A percentile compares a stretch with the other conserved stretches of the same genome.
Evolutionary conservation across 35 echinoderm and acorn worm genomes (phyloP).

Genomic region (Anneissia japonica): DNA sequence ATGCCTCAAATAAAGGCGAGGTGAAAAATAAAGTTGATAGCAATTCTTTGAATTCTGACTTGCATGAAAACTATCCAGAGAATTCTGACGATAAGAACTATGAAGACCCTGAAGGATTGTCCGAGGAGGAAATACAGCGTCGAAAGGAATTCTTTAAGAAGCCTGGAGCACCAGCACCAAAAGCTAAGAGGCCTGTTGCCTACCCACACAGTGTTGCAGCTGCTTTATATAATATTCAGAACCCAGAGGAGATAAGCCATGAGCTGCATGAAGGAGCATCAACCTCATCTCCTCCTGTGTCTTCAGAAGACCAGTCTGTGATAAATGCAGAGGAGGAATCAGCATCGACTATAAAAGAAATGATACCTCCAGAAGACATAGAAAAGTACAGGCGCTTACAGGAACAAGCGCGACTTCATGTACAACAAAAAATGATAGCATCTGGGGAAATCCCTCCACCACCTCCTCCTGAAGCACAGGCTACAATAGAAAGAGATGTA

Average conservation of each 20-base stretch:
- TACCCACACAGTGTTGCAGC: neutral
- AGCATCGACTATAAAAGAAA: neutral
- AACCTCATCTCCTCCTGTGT: neutral
- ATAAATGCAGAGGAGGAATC: neutral
- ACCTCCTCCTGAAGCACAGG: neutral
- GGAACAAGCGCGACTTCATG: slow-evolving; percentile 6
- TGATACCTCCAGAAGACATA: slow-evolving; percentile 16
- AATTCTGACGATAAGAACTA: neutral
- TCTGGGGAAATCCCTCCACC: neutral
- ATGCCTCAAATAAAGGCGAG: neutral
- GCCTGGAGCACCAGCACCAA: neutral
- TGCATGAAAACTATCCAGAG: neutral
- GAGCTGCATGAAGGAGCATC: neutral
- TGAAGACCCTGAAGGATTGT: neutral
- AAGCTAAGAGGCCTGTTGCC: neutral
- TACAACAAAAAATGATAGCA: slow-evolving; percentile 2
- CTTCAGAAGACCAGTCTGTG: neutral
- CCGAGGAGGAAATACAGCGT: neutral
- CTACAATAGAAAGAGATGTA: neutral
- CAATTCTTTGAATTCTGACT: neutral
- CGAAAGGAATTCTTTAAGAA: neutral
- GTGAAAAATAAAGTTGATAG: neutral
- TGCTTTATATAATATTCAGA: neutral
- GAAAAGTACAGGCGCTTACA: slow-evolving; percentile 9
- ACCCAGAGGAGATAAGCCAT: neutral